Base-by-base conservation (phyloP, 2,113 vertebrate genomes). In the Hiodon tergisus region DNA sequence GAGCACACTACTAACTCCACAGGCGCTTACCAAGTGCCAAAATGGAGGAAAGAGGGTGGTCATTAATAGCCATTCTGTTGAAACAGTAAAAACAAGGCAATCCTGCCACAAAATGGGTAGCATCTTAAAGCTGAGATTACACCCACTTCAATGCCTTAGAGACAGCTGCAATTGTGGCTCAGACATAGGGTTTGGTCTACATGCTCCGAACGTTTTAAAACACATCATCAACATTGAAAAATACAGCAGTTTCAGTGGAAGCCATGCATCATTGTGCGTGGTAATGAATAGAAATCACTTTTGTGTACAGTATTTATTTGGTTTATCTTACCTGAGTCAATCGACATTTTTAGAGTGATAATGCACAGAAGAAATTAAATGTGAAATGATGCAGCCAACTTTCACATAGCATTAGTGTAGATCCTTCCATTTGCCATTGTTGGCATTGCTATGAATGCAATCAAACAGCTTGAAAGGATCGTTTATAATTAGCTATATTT, bases 41-140 rank as follows among this genome's bases (percentile, higher is more conserved):
- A 91, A 90, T 89, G 88, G 91, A 92, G 89, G 86, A 87, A 92
- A n/a, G 14, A 58, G 91, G 90, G 89, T 88, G 89, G 91, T 94
- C 91, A 93, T 94, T 94, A 92, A 90, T 79, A 90, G 93, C 94
- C 94, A 95, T 95, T 97, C 95, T 95, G 94, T 90, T 83, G 91
- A 94, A 92, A 92, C 93, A 90, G 90, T 47, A 47, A 87, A 73
- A 68, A 57, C 84, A 81, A 87, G 88, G 89, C 89, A 85, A 89
- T 92, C 87, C 81, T 89, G 92, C 93, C 91, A 93, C 94, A 95
- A 98, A 98, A 95, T 94, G 93, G 51, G 85, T 85, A 89, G 90
- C 91, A 91, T 88, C 89, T 86, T 90, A 88, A 93, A 93, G 91
- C 90, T 94, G 95, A 98, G 96, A 98, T 99, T 96, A 99, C 97